These are phyloP conservation scores for Potamarius usumacintae DNA, from an alignment of 2,113 vertebrate species.

Conservation along the genomic window DNA sequence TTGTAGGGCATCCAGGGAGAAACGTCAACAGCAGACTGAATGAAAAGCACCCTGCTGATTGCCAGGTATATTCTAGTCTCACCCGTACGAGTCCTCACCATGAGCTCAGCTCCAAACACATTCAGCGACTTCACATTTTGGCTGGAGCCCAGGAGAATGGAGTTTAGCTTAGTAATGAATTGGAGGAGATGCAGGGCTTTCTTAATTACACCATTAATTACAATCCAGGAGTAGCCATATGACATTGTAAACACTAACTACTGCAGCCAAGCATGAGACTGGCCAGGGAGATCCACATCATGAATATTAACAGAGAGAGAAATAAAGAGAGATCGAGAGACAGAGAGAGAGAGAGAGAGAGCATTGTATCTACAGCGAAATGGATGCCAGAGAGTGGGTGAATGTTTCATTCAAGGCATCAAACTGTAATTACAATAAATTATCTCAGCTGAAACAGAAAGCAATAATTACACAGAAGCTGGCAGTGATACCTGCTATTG, in stretches of 20 bases:
- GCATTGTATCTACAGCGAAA: neutral
- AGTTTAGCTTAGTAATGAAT: conserved; percentile 61
- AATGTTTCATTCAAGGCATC: conserved; percentile 57
- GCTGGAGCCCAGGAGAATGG: neutral
- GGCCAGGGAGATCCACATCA: conserved; percentile 41
- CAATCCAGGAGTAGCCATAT: conserved; percentile 29
- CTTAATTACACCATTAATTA: conserved; percentile 65
- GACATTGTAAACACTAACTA: conserved; percentile 32
- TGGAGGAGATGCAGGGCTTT: conserved; percentile 43
- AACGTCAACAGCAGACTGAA: neutral
- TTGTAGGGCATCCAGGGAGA: neutral
- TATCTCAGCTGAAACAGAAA: conserved; percentile 64
- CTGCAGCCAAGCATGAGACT: conserved; percentile 20
- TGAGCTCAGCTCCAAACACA: conserved; percentile 3
- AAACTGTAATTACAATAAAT: conserved; percentile 66
- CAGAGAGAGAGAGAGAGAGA: neutral
- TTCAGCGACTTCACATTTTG: neutral
- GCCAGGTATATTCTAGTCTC: neutral
- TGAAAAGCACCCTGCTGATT: neutral
- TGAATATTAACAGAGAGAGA: conserved; percentile 24
- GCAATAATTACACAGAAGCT: conserved; percentile 62
- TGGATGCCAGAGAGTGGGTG: conserved; percentile 45
- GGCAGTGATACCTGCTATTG: conserved; percentile 56
- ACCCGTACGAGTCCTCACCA: neutral
- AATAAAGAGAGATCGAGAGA: conserved; percentile 6